Evolutionary conservation across 2,888 invertebrate genomes (phyloP).

Genomic region (Bembecia ichneumoniformis): DNA sequence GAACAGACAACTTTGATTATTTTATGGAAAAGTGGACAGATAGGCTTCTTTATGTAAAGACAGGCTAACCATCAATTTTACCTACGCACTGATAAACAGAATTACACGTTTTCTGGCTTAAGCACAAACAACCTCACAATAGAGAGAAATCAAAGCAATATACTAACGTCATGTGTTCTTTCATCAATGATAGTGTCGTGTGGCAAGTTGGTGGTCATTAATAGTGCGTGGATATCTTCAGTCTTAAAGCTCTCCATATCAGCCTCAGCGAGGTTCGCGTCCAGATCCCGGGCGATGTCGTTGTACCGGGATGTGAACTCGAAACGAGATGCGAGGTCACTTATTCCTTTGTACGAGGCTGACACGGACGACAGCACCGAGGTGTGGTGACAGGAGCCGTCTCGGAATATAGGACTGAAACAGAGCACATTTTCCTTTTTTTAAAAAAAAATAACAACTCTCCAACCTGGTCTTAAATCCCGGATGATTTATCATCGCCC

Average conservation of each 20-base stretch:
- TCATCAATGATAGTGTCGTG: conserved; percentile 73
- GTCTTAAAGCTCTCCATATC: conserved; percentile 96
- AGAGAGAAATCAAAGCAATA: conserved; percentile 1
- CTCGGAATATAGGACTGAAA: conserved; percentile 80
- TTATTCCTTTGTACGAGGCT: conserved; percentile 82
- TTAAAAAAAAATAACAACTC: no score
- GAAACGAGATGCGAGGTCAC: conserved; percentile 68
- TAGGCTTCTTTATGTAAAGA: no score
- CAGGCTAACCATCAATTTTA: no score
- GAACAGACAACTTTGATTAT: no score
- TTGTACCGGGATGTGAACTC: conserved; percentile 81
- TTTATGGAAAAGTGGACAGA: no score
- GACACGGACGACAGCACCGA: conserved; percentile 87
- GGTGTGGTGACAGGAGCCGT: conserved; percentile 83
- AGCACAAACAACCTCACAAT: background rate
- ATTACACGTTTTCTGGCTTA: conserved; percentile 7
- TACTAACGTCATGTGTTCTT: conserved; percentile 65
- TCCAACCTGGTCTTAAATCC: no score
- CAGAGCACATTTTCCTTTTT: conserved; percentile 3
- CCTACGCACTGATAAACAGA: no score
- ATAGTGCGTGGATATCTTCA: conserved; percentile 90
- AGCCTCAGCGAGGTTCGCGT: conserved; percentile 93
- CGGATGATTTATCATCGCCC: no score
- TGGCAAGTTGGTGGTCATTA: conserved; percentile 80
- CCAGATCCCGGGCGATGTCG: conserved; percentile 88